A percentile compares a stretch with the other conserved stretches of the same genome.
Conservation (phyloP, 2,113 vertebrate species). For the Manacus vitellinus region DNA sequence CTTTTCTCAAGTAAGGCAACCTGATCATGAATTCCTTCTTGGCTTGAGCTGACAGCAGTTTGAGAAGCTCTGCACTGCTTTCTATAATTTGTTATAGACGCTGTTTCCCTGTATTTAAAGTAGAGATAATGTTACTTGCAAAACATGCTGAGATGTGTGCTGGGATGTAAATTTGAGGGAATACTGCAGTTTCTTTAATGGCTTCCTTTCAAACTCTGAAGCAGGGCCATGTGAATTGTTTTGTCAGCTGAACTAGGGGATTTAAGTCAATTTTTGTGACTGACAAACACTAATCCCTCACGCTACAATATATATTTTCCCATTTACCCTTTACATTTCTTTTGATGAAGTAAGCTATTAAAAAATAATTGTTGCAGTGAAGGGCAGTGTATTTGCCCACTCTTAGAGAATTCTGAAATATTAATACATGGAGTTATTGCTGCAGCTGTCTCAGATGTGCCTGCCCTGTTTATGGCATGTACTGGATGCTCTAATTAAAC, state of each 20-base stretch:
- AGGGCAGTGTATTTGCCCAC: slow-evolving; percentile 15
- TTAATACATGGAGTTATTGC: slow-evolving; percentile 2
- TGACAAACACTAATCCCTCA: neutral
- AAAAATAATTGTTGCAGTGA: slow-evolving; percentile 37
- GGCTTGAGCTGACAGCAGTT: neutral
- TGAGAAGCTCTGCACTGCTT: neutral
- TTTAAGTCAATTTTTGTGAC: slow-evolving; percentile 4
- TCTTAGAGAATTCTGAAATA: slow-evolving; percentile 35
- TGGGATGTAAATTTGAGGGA: neutral
- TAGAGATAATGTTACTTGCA: neutral
- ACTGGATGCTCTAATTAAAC: slow-evolving; percentile 45
- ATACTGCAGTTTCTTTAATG: neutral
- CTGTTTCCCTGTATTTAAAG: neutral
- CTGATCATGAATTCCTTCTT: neutral
- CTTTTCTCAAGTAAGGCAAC: neutral
- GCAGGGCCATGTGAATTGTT: neutral
- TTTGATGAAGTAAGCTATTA: slow-evolving; percentile 42
- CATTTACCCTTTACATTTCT: neutral
- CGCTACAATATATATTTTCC: neutral
- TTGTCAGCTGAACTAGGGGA: neutral
- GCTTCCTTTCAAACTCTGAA: neutral
- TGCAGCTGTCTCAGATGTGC: neutral
- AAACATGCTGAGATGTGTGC: neutral
- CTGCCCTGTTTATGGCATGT: neutral
- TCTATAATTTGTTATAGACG: neutral